A percentile compares a stretch with the other conserved stretches of the same genome.
phyloP scores from a whole-genome alignment of 2,113 vertebrate species.

The Spilogale gracilis region DNA sequence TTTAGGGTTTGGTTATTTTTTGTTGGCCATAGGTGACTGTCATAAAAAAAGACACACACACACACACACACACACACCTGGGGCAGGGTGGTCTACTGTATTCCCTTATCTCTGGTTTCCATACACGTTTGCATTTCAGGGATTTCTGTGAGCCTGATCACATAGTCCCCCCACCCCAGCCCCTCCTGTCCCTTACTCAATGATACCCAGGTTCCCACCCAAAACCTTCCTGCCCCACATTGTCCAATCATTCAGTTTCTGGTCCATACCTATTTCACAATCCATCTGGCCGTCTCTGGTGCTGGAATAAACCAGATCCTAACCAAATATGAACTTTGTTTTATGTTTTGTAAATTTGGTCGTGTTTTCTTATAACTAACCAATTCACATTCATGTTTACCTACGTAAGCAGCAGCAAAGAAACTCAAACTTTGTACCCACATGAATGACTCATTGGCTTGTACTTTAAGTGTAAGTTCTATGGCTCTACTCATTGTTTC shows the following conservation, averaged over 20 bases:
- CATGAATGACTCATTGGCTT: neutral
- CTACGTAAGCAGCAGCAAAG: neutral
- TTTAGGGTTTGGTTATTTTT: neutral
- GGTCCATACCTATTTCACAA: neutral
- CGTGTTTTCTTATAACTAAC: neutral
- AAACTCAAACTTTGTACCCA: neutral
- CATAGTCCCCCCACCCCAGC: neutral
- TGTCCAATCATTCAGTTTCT: neutral
- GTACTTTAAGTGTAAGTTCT: neutral
- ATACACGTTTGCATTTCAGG: neutral
- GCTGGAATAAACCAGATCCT: neutral
- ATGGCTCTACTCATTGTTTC: neutral
- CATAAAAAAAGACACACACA: neutral
- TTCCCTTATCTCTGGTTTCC: neutral
- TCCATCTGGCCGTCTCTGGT: neutral
- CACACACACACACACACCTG: neutral
- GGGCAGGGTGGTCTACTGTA: neutral
- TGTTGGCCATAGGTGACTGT: neutral
- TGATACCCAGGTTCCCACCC: neutral
- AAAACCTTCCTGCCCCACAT: accelerated
- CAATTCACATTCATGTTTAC: neutral
- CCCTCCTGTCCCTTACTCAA: neutral
- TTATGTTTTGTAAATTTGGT: neutral
- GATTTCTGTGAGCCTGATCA: neutral
- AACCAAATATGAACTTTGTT: neutral